Base-by-base conservation (phyloP, 2,113 vertebrate species). In the Platichthys stellatus region DNA sequence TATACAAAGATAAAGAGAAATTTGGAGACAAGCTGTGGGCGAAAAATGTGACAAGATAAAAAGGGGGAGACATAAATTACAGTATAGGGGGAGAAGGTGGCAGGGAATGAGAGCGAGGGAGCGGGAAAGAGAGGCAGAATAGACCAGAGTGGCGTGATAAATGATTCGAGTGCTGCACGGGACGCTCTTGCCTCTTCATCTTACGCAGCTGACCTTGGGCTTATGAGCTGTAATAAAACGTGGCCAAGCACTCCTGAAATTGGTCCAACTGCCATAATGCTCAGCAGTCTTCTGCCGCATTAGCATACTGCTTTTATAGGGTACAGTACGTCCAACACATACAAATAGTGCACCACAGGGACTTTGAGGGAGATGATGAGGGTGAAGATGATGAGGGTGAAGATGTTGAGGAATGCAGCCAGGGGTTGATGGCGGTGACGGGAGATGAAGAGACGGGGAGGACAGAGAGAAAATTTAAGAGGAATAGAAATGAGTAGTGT, bases 221-320 rank as follows among this genome's bases (percentile, higher is more conserved):
- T 94, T 93, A 94, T 91, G 92, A 93, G 93, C 90, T 86, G 90
- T 91, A 93, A 92, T 94, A 94, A 94, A 94, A 91, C 76, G 90
- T 88, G 73, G 83, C 91, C 91, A 85, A 90, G 90, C 93, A 93
- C 92, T 93, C 85, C 90, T 88, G 90, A 91, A 93, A 93, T 93
- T 90, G 93, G 87, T 93, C 89, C 92, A 86, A 87, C 93, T 84
- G 38, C 85, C 24, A 74, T 85, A 86, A 92, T 90, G 83, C 81
- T 86, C 77, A 49, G 76, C 87, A 74, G 75, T 78, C 47, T 75
- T 74, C 72, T 58, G 79, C 83, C 13, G 76, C 84, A 91, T 92
- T 91, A 90, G 90, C 91, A 89, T 92, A 91, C 66, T 4, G 84
- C 81, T 86, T 84, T 90, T 87, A 86, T 74, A 70, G 82, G 82